Evolutionary conservation across 2,888 invertebrate genomes (phyloP).

Genomic region (Epirrhoe alternata): DNA sequence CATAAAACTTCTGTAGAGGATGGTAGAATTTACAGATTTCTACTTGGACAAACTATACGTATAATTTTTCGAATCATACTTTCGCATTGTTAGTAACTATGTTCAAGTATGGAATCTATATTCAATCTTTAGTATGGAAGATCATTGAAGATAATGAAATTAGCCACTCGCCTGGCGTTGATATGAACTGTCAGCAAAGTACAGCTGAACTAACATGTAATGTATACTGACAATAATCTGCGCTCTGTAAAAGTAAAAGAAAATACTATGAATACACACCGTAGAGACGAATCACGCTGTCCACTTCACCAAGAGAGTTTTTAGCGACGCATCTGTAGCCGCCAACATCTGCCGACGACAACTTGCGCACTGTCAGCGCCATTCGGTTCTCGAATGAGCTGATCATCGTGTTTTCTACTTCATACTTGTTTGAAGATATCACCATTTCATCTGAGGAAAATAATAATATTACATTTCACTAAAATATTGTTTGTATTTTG

Average conservation of each 20-base stretch:
- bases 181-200: too few species aligned
- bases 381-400: slow-evolving; percentile 93
- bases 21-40: too few species aligned
- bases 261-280: slow-evolving; percentile 83
- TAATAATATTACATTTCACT: background rate
- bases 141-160: too few species aligned
- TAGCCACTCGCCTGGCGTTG: too few species aligned
- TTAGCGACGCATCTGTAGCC: slow-evolving; percentile 94
- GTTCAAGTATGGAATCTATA: too few species aligned
- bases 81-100: too few species aligned
- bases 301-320: slow-evolving; percentile 94
- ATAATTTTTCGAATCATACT: too few species aligned
- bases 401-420: slow-evolving; percentile 88
- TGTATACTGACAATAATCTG: background rate
- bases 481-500: too few species aligned
- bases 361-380: slow-evolving; percentile 90
- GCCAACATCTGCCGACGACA: slow-evolving; percentile 91
- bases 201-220: too few species aligned
- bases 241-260: background rate
- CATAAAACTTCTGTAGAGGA: too few species aligned
- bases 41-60: too few species aligned
- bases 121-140: too few species aligned
- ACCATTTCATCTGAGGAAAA: slow-evolving; percentile 90
- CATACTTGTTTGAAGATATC: slow-evolving; percentile 91
- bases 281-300: slow-evolving; percentile 93